These are phyloP conservation scores for Scleropages formosus DNA, from an alignment of 2,797 vertebrate species.

Conservation along the genomic window DNA sequence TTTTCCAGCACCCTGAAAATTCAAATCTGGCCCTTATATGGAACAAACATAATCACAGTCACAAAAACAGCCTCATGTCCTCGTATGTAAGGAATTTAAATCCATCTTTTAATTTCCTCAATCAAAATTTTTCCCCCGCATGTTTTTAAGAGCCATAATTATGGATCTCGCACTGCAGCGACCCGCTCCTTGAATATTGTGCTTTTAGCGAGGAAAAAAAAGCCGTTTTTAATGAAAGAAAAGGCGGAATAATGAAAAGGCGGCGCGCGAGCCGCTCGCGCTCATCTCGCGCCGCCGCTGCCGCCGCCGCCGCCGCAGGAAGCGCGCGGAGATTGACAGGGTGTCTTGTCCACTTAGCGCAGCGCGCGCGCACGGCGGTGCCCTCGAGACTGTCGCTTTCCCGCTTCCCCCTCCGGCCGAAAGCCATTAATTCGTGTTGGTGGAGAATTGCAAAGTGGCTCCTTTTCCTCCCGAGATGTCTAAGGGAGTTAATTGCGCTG, in stretches of 20 bases:
- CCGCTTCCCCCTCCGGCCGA: conserved; percentile 57
- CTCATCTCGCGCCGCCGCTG: conserved; percentile 23
- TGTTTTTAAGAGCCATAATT: no score
- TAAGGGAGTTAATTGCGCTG: conserved; percentile 67
- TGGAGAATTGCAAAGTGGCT: conserved; percentile 61
- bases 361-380: conserved; percentile 56
- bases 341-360: conserved; percentile 45
- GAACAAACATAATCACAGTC: no score
- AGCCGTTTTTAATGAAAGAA: no score
- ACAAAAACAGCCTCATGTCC: no score
- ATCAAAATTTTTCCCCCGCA: no score
- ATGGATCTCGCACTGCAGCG: no score
- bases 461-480: conserved; percentile 62
- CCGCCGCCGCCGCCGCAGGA: conserved; percentile 50
- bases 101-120: no score
- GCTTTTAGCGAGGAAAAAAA: no score
- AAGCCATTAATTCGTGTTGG: conserved; percentile 62
- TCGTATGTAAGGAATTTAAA: no score
- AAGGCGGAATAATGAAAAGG: not conserved
- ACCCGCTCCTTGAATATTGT: no score
- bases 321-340: conserved; percentile 48
- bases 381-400: conserved; percentile 57
- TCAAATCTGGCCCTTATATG: no score
- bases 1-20: no score
- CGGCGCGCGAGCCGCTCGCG: conserved; percentile 11